A percentile compares a stretch with the other conserved stretches of the same genome.
These are phyloP conservation scores for Pangasianodon gigas DNA, from an alignment of 2,113 vertebrate genomes.

Conservation along the genomic window DNA sequence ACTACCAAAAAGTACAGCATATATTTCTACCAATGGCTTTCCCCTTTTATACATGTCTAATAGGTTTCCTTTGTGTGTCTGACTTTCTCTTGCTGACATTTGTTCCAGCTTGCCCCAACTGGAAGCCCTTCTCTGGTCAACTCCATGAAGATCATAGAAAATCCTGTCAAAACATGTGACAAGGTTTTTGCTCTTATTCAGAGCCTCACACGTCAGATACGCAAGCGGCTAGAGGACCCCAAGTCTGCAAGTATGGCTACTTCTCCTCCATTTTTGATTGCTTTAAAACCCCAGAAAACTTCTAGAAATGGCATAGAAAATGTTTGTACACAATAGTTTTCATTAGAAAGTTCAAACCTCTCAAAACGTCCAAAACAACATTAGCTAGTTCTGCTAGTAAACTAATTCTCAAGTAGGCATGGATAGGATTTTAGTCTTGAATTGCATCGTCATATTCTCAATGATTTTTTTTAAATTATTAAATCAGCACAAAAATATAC, in stretches of 20 bases:
- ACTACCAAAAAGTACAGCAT: constrained; percentile 83
- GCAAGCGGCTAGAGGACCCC: constrained; percentile 87
- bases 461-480: background rate
- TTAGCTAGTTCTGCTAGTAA: background rate
- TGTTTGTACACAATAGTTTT: background rate
- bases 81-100: too few species aligned
- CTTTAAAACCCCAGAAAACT: background rate
- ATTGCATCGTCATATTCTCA: background rate
- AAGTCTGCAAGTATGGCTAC: constrained; percentile 83
- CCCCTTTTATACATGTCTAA: background rate
- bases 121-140: constrained; percentile 85
- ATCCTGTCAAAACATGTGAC: constrained; percentile 91
- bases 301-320: background rate
- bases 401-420: background rate
- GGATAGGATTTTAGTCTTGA: background rate
- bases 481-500: background rate
- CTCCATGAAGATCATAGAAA: constrained; percentile 89
- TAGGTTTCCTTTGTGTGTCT: background rate
- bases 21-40: background rate
- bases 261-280: background rate
- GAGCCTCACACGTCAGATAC: constrained; percentile 90
- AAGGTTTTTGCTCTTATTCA: constrained; percentile 89
- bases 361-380: background rate
- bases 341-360: background rate
- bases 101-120: constrained; percentile 86